Conservation (phyloP, 2,888 invertebrate species). For the Andrena minutula region DNA sequence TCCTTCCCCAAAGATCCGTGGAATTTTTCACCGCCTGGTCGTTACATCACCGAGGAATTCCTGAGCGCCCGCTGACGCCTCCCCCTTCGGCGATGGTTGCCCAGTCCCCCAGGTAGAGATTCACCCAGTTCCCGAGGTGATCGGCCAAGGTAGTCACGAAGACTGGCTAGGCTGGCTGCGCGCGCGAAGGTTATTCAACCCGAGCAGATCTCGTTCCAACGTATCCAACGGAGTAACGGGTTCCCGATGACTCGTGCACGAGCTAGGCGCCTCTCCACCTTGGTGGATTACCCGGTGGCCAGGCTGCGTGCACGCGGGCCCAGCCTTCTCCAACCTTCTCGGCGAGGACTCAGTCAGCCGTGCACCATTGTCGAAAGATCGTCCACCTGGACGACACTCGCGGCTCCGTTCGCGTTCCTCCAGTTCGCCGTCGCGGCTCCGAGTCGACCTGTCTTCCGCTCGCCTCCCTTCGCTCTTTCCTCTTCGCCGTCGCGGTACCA, state of each 20-base stretch:
- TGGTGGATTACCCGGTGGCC: slow-evolving; percentile 64
- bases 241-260: slow-evolving; percentile 73
- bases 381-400: slow-evolving; percentile 73
- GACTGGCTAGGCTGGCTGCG: slow-evolving; percentile 17
- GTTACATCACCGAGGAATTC: slow-evolving; percentile 21
- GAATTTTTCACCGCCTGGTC: not conserved
- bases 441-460: not conserved
- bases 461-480: not conserved
- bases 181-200: slow-evolving; percentile 82
- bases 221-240: slow-evolving; percentile 78
- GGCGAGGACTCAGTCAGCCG: slow-evolving; percentile 81
- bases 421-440: slow-evolving; percentile 17
- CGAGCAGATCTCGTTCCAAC: slow-evolving; percentile 71
- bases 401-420: slow-evolving; percentile 29
- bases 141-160: slow-evolving; percentile 58
- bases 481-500: not conserved
- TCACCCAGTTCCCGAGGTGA: slow-evolving; percentile 66
- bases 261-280: slow-evolving; percentile 64
- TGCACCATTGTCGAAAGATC: slow-evolving; percentile 82
- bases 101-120: slow-evolving; percentile 24
- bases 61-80: not conserved
- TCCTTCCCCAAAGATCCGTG: not conserved
- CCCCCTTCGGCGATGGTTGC: not conserved
- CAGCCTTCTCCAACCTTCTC: slow-evolving; percentile 56
- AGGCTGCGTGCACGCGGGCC: slow-evolving; percentile 60